Evolutionary conservation across 2,888 invertebrate genomes (phyloP).

Genomic region (Cantharis rufa): DNA sequence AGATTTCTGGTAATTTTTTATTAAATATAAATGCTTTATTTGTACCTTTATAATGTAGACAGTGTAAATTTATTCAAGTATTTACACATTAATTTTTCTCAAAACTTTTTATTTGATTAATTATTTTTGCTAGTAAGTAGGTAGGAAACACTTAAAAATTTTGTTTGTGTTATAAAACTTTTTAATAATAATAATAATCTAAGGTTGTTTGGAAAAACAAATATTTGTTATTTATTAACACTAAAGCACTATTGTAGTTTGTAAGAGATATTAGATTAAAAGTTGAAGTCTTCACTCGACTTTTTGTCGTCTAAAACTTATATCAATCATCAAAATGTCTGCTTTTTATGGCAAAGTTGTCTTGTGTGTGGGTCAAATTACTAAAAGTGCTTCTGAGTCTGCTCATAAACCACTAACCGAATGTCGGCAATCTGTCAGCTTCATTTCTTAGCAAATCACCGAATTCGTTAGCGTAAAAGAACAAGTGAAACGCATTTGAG

Average conservation of each 20-base stretch:
- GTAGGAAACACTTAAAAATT: neutral
- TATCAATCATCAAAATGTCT: slow-evolving; percentile 32
- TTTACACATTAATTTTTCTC: neutral
- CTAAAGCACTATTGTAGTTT: slow-evolving; percentile 19
- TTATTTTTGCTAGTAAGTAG: neutral
- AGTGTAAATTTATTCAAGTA: neutral
- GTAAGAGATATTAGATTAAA: slow-evolving; percentile 28
- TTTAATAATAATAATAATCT: neutral
- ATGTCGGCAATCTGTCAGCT: slow-evolving; percentile 31
- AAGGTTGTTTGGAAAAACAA: slow-evolving; percentile 11
- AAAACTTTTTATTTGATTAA: neutral
- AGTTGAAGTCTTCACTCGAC: slow-evolving; percentile 29
- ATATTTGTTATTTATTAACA: slow-evolving; percentile 24
- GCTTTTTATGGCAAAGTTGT: slow-evolving; percentile 31
- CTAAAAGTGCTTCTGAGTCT: slow-evolving; percentile 31
- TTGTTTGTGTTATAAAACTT: neutral
- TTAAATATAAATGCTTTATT: neutral
- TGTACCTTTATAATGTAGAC: neutral
- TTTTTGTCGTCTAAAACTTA: slow-evolving; percentile 29
- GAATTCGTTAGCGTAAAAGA: slow-evolving; percentile 24
- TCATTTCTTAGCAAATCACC: slow-evolving; percentile 22
- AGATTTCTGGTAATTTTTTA: neutral
- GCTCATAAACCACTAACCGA: slow-evolving; percentile 31
- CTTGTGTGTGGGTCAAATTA: slow-evolving; percentile 30
- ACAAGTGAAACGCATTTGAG: slow-evolving; percentile 4